A percentile compares a stretch with the other conserved stretches of the same genome.
Evolutionary conservation across 1,140 invertebrate species (phyloP).

Genomic region (Lysiphlebus fabarum): DNA sequence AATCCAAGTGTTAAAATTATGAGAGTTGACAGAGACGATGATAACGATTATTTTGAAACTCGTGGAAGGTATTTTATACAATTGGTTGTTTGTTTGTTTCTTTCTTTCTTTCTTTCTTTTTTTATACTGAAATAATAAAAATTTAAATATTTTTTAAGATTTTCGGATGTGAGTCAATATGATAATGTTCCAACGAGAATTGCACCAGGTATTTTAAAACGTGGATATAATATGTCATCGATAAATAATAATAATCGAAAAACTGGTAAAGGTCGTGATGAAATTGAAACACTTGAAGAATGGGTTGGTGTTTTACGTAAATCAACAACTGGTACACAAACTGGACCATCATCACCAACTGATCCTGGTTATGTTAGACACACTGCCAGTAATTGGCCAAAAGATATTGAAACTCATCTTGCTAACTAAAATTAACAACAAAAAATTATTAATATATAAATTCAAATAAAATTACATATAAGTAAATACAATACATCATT

Average conservation of each 20-base stretch:
- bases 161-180: constrained; percentile 52
- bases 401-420: constrained; percentile 57
- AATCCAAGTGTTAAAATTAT: constrained; percentile 53
- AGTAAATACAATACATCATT: constrained; percentile 5
- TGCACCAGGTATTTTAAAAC: constrained; percentile 43
- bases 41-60: constrained; percentile 39
- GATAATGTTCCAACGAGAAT: constrained; percentile 52
- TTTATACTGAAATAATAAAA: no score
- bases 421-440: constrained; percentile 58
- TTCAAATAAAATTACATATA: neutral
- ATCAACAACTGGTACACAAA: constrained; percentile 50
- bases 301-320: constrained; percentile 53
- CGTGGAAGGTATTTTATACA: constrained; percentile 36
- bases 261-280: constrained; percentile 36
- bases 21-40: constrained; percentile 47
- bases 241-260: constrained; percentile 32
- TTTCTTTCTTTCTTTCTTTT: no score
- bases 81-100: no score
- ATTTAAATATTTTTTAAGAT: constrained; percentile 31
- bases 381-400: constrained; percentile 65
- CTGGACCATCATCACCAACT: constrained; percentile 58
- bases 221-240: constrained; percentile 40
- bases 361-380: constrained; percentile 70
- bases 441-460: constrained; percentile 21
- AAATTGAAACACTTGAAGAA: constrained; percentile 50